These are phyloP conservation scores for Microcebus griseorufus DNA, from an alignment of 2,113 vertebrate species.

Conservation along the genomic window DNA sequence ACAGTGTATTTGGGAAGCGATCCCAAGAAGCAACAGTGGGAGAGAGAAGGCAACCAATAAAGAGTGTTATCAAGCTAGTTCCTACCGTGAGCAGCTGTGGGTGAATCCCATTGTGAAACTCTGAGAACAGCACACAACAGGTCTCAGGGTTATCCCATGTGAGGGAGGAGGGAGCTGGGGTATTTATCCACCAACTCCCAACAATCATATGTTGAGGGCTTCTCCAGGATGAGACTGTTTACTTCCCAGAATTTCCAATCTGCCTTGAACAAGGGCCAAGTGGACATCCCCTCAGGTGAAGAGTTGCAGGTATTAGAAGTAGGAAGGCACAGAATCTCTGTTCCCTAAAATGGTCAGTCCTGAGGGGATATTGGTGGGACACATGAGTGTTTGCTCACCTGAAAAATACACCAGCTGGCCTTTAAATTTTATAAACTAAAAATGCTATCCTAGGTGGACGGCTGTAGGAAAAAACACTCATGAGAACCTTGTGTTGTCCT, in stretches of 20 bases:
- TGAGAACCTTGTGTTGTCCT: not conserved
- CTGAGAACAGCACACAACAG: not conserved
- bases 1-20: not conserved
- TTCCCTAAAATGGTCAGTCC: not conserved
- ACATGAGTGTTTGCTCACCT: not conserved
- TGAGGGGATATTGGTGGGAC: not conserved
- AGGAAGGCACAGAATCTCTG: not conserved
- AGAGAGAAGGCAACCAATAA: not conserved
- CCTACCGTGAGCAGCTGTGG: not conserved
- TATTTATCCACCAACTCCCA: not conserved
- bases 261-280: not conserved
- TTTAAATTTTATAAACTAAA: not conserved
- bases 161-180: not conserved
- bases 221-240: not conserved
- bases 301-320: not conserved
- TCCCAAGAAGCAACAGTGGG: not conserved
- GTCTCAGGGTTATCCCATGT: not conserved
- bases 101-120: not conserved
- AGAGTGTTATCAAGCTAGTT: not conserved
- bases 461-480: not conserved
- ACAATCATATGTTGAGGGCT: not conserved
- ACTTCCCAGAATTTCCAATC: not conserved
- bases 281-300: not conserved
- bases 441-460: not conserved
- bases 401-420: not conserved